A percentile compares a stretch with the other conserved stretches of the same genome.
These are phyloP conservation scores for Sylvicola cinctus DNA, from an alignment of 2,888 invertebrate species.

Conservation along the genomic window DNA sequence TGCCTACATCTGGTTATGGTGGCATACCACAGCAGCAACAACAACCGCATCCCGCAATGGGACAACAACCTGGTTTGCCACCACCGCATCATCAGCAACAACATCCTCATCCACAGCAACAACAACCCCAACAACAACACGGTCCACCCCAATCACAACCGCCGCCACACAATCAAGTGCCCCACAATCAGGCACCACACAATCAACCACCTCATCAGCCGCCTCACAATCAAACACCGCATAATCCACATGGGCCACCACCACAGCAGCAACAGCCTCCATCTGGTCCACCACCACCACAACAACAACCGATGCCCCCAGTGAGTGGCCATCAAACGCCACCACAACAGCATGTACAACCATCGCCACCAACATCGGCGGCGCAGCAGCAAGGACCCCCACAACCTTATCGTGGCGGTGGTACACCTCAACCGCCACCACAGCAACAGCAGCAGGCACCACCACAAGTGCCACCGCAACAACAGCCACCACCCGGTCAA, in stretches of 20 bases:
- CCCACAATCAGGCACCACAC: conserved; percentile 13
- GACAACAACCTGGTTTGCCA: conserved; percentile 23
- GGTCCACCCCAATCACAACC: conserved; percentile 10
- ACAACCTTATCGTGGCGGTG: conserved; percentile 5
- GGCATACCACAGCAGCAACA: conserved; percentile 26
- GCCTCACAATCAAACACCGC: conserved; percentile 32
- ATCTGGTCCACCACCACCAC: not conserved
- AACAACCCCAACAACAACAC: not conserved
- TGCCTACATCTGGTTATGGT: conserved; percentile 19
- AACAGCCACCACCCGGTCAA: conserved; percentile 27
- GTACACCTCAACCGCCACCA: conserved; percentile 22
- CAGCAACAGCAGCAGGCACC: conserved; percentile 30
- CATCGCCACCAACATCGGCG: not conserved
- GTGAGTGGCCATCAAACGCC: not conserved
- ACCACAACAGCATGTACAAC: not conserved
- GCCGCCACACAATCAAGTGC: conserved; percentile 28
- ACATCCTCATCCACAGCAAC: conserved; percentile 7
- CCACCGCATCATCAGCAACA: conserved; percentile 11
- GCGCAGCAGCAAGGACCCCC: not conserved
- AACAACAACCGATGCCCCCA: not conserved
- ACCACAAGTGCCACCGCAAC: conserved; percentile 26
- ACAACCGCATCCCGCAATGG: conserved; percentile 10
- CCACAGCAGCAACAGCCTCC: conserved; percentile 34
- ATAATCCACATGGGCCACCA: conserved; percentile 20
- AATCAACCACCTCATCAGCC: conserved; percentile 14